Evolutionary conservation across 2,888 invertebrate species (phyloP).

Genomic region (Eilema caniola): DNA sequence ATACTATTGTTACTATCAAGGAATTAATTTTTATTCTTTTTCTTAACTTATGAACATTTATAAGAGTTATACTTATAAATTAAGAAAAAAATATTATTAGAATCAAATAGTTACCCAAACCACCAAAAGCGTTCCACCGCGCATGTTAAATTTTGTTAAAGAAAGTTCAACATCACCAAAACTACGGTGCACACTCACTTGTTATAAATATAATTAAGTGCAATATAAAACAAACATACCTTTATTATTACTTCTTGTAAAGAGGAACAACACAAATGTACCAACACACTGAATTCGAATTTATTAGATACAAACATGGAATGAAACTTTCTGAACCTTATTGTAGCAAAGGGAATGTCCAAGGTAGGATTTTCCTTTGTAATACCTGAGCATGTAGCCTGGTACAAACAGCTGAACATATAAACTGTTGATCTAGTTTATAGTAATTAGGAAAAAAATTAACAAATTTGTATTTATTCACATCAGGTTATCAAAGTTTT

Average conservation of each 20-base stretch:
- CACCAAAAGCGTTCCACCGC: slow-evolving; percentile 46
- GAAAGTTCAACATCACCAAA: slow-evolving; percentile 40
- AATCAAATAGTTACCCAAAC: slow-evolving; percentile 33
- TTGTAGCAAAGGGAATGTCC: not conserved
- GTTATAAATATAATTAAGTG: slow-evolving; percentile 40
- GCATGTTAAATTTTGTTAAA: slow-evolving; percentile 48
- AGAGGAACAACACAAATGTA: slow-evolving; percentile 2
- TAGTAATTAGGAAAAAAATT: not conserved
- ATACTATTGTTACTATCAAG: too few species aligned
- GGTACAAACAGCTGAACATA: not conserved
- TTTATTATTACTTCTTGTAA: slow-evolving; percentile 22
- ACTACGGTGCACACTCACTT: slow-evolving; percentile 49
- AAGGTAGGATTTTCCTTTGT: not conserved
- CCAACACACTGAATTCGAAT: not conserved
- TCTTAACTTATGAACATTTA: too few species aligned
- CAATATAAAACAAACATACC: slow-evolving; percentile 51
- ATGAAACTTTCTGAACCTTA: not conserved
- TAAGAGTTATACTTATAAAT: not conserved
- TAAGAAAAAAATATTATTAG: slow-evolving; percentile 2
- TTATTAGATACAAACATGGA: not conserved
- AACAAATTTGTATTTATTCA: not conserved
- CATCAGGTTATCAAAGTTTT: not conserved
- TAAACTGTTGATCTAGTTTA: not conserved
- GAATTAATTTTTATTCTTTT: too few species aligned
- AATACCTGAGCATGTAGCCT: not conserved